Conservation (phyloP, 2,888 invertebrate species). For the Eumerus sabulonum region DNA sequence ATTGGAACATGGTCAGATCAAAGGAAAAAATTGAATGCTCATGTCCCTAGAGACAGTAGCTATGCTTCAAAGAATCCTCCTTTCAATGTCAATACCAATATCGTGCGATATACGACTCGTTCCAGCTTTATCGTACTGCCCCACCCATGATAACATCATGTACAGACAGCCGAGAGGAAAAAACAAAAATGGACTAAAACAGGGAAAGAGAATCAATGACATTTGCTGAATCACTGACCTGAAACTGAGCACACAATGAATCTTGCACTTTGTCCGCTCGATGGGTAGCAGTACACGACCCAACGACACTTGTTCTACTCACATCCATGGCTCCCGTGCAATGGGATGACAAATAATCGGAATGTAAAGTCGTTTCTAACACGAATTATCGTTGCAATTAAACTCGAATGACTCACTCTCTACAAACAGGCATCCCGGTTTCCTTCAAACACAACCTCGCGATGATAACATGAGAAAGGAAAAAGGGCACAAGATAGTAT, state of each 20-base stretch:
- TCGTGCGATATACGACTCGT: neutral
- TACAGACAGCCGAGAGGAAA: too few relatives aligned
- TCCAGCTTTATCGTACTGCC: too few relatives aligned
- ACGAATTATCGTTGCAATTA: constrained; percentile 44
- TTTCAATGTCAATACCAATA: constrained; percentile 15
- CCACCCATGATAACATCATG: too few relatives aligned
- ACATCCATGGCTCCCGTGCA: too few relatives aligned
- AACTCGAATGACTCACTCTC: constrained; percentile 54
- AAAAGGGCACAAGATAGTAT: neutral
- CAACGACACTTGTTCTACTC: too few relatives aligned
- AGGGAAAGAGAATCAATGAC: constrained; percentile 39
- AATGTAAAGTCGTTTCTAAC: constrained; percentile 18
- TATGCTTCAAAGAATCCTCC: neutral
- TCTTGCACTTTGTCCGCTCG: neutral
- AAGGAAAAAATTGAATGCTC: too few relatives aligned
- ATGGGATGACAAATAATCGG: constrained; percentile 31
- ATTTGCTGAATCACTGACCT: constrained; percentile 36
- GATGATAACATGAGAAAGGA: too few relatives aligned
- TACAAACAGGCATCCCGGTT: too few relatives aligned
- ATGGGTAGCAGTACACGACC: too few relatives aligned
- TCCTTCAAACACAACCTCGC: too few relatives aligned
- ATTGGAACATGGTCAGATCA: too few relatives aligned
- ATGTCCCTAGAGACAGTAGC: too few relatives aligned
- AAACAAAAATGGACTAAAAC: constrained; percentile 44
- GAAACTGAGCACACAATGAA: constrained; percentile 35